phyloP scores from a whole-genome alignment of 1,140 invertebrate species.

The Dryas iulia region DNA sequence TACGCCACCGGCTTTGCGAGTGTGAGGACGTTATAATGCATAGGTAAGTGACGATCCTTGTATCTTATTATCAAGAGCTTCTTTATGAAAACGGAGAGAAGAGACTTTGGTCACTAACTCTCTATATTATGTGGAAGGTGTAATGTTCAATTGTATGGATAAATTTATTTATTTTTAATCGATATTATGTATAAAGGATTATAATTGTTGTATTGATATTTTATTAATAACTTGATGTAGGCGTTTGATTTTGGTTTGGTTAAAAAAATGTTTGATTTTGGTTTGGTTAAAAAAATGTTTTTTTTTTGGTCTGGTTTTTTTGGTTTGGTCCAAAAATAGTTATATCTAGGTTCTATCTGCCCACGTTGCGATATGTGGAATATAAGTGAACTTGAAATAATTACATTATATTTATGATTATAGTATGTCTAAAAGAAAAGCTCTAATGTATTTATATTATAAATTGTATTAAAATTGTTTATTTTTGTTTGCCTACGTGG shows the following conservation, averaged over 20 bases:
- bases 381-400: too few species aligned
- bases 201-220: background rate
- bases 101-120: background rate
- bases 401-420: too few species aligned
- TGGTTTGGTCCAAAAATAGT: too few species aligned
- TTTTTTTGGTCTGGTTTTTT: background rate
- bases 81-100: background rate
- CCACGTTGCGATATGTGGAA: too few species aligned
- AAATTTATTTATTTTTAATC: background rate
- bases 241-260: background rate
- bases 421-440: too few species aligned
- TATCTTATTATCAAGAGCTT: background rate
- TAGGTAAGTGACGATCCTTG: constrained; percentile 6
- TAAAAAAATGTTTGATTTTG: background rate
- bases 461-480: too few species aligned
- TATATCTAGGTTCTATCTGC: too few species aligned
- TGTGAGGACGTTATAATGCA: constrained; percentile 17
- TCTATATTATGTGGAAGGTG: background rate
- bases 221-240: background rate
- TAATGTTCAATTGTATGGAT: background rate
- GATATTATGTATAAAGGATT: background rate
- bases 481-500: too few species aligned
- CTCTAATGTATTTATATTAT: too few species aligned
- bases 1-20: constrained; percentile 14
- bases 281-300: background rate